Evolutionary conservation across 2,113 vertebrate species (phyloP).

Genomic region (Thunnus thynnus): DNA sequence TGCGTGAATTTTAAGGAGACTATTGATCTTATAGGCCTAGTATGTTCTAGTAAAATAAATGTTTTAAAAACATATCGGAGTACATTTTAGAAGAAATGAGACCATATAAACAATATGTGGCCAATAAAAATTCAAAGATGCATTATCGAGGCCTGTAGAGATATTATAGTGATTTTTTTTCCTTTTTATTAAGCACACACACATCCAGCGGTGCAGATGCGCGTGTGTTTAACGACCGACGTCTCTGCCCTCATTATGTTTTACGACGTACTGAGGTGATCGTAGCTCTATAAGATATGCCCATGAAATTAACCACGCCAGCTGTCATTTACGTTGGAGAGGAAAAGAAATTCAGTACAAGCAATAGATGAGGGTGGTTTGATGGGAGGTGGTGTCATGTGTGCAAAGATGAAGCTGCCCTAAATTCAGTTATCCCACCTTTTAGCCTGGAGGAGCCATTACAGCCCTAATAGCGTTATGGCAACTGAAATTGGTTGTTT

Average conservation of each 20-base stretch:
- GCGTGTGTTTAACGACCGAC: conserved; percentile 41
- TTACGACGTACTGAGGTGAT: conserved; percentile 44
- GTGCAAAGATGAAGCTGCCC: conserved; percentile 23
- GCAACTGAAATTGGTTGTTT: background rate
- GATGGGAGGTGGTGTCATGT: conserved; percentile 64
- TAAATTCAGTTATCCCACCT: conserved; percentile 36
- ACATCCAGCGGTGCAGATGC: conserved; percentile 15
- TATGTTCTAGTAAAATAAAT: too few species aligned
- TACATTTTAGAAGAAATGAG: background rate
- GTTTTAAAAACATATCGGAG: too few species aligned
- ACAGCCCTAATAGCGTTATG: background rate
- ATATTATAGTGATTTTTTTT: background rate
- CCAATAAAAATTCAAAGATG: too few species aligned
- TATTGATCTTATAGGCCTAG: background rate
- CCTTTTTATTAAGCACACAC: background rate
- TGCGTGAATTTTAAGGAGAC: conserved; percentile 2
- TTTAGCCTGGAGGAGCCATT: conserved; percentile 28
- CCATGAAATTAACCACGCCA: conserved; percentile 1
- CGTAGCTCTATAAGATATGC: background rate
- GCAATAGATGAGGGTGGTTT: background rate
- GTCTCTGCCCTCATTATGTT: conserved; percentile 54
- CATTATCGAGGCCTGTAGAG: background rate
- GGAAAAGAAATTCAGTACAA: background rate
- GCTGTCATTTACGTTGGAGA: conserved; percentile 14
- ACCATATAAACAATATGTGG: background rate